A percentile compares a stretch with the other conserved stretches of the same genome.
phyloP scores from a whole-genome alignment of 1,140 invertebrate species.

The Homarus americanus region DNA sequence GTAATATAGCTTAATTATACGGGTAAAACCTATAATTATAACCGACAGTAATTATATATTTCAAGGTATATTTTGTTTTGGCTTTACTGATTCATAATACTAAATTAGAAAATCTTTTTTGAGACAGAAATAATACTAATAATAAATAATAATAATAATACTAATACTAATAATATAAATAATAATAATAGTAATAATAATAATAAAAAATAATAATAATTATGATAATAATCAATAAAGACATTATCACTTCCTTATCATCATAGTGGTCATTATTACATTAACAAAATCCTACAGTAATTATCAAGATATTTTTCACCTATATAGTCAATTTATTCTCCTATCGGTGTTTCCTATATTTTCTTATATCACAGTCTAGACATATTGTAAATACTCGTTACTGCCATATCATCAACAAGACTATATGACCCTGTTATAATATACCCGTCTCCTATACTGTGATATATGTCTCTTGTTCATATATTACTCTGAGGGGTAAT shows the following conservation, averaged over 20 bases:
- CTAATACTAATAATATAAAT: neutral
- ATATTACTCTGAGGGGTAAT: too few relatives aligned
- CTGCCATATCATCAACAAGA: too few relatives aligned
- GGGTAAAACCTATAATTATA: neutral
- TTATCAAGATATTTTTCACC: too few relatives aligned
- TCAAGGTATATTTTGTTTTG: neutral
- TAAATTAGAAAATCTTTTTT: neutral
- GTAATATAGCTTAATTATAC: too few relatives aligned
- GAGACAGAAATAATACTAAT: neutral
- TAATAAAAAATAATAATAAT: neutral
- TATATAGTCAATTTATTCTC: too few relatives aligned
- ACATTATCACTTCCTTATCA: neutral
- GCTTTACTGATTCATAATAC: neutral
- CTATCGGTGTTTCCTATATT: too few relatives aligned
- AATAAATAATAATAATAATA: neutral
- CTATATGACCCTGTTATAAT: too few relatives aligned
- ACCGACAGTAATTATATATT: neutral
- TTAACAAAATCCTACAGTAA: too few relatives aligned
- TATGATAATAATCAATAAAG: neutral
- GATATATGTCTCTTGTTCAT: too few relatives aligned
- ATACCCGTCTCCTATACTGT: too few relatives aligned
- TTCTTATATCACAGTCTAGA: too few relatives aligned
- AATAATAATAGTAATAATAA: constrained; percentile 2
- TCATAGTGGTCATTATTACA: neutral
- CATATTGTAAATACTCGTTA: too few relatives aligned